Evolutionary conservation across 2,797 vertebrate species (phyloP).

Genomic region (Cyprinella venusta): DNA sequence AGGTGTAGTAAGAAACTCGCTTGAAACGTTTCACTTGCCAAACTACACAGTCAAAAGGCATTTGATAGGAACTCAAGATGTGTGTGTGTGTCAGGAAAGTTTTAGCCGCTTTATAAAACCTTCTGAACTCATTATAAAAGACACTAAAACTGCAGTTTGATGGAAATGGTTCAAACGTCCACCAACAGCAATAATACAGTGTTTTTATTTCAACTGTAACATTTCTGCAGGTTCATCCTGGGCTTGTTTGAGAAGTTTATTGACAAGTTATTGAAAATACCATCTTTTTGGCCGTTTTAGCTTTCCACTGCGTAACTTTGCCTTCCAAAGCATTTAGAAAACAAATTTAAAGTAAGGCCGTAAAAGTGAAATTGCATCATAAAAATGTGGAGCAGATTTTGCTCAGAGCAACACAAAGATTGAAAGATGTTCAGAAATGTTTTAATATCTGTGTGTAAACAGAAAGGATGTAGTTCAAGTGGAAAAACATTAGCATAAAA

Average conservation of each 20-base stretch:
- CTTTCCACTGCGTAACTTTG: slow-evolving; percentile 2
- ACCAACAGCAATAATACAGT: slow-evolving; percentile 11
- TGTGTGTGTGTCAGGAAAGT: not conserved
- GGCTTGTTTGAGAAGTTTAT: slow-evolving; percentile 9
- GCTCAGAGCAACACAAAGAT: not conserved
- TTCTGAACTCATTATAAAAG: not conserved
- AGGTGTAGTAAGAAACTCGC: not conserved
- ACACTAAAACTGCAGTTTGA: slow-evolving; percentile 9
- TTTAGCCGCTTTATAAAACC: not conserved
- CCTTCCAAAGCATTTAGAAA: slow-evolving; percentile 2
- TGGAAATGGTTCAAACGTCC: slow-evolving; percentile 10
- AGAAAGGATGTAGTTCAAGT: too few relatives aligned
- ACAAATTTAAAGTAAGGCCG: slow-evolving; percentile 34
- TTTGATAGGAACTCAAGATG: not conserved
- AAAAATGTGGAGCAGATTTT: slow-evolving; percentile 33
- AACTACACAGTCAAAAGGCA: not conserved
- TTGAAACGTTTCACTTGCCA: not conserved
- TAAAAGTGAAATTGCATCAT: slow-evolving; percentile 64
- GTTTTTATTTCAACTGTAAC: slow-evolving; percentile 20
- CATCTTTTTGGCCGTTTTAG: not conserved
- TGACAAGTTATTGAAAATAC: slow-evolving; percentile 17
- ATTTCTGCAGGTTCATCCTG: not conserved
- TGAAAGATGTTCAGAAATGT: not conserved
- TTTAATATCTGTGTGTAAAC: not conserved
- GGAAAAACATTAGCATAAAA: too few relatives aligned